A percentile compares a stretch with the other conserved stretches of the same genome.
Conservation (phyloP, 2,888 invertebrate species). For the Eumerus sabulonum region DNA sequence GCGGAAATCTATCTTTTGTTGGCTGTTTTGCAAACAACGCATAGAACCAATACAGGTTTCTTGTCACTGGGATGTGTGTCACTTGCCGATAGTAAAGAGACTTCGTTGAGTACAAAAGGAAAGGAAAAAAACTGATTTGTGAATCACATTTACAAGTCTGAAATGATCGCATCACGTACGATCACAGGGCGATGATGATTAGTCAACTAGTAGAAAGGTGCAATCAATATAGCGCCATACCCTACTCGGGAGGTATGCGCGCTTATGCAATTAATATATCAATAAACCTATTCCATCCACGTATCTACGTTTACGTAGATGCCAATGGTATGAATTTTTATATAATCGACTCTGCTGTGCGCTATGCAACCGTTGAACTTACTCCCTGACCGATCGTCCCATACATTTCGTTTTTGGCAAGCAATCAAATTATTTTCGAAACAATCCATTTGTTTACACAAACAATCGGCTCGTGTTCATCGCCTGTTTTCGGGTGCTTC, state of each 20-base stretch:
- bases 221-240: not conserved
- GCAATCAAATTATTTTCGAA: constrained; percentile 42
- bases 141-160: constrained; percentile 45
- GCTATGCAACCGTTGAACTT: constrained; percentile 51
- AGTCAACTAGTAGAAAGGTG: constrained; percentile 17
- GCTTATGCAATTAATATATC: constrained; percentile 52
- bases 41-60: constrained; percentile 19
- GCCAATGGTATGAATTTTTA: constrained; percentile 50
- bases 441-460: constrained; percentile 29
- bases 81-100: constrained; percentile 30
- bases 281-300: constrained; percentile 42
- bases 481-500: not conserved
- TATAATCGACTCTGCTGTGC: constrained; percentile 29
- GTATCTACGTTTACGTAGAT: constrained; percentile 34
- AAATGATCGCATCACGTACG: too few relatives aligned
- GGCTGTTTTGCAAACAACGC: not conserved
- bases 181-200: too few relatives aligned
- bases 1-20: constrained; percentile 54
- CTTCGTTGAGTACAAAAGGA: too few relatives aligned
- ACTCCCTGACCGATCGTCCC: constrained; percentile 36
- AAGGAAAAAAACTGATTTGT: too few relatives aligned
- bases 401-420: constrained; percentile 35
- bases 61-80: constrained; percentile 58
- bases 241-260: constrained; percentile 17
- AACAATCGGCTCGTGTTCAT: not conserved